Evolutionary conservation across 2,888 invertebrate species (phyloP).

Genomic region (Automeris io): DNA sequence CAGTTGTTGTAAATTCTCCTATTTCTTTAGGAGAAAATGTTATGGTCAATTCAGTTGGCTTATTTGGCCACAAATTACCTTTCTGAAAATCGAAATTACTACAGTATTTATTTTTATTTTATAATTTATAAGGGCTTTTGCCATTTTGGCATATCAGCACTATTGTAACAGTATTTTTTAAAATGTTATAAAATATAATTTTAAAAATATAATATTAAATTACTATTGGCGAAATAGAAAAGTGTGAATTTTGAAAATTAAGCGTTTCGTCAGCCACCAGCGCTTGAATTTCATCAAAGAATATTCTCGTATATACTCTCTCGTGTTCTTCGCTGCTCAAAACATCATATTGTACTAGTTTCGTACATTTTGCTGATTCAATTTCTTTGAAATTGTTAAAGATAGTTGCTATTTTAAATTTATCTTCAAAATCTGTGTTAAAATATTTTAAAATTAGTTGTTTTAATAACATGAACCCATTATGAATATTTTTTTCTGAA

Average conservation of each 20-base stretch:
- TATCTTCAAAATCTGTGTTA: conserved; percentile 58
- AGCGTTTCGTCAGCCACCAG: conserved; percentile 58
- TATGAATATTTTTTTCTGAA: too few species aligned
- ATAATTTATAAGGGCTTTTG: too few species aligned
- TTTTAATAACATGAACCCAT: too few species aligned
- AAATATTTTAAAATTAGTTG: not conserved
- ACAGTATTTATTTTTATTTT: not conserved
- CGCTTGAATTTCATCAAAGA: conserved; percentile 60
- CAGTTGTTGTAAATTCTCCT: conserved; percentile 62
- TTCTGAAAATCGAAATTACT: conserved; percentile 40
- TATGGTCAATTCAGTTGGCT: conserved; percentile 66
- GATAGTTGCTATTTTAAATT: conserved; percentile 52
- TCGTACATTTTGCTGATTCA: conserved; percentile 48
- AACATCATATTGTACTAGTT: conserved; percentile 58
- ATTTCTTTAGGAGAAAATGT: conserved; percentile 75
- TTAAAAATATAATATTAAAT: conserved; percentile 28
- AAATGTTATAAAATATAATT: not conserved
- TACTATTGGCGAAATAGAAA: conserved; percentile 74
- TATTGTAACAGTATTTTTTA: not conserved
- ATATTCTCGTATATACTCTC: conserved; percentile 62
- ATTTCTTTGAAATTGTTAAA: conserved; percentile 51
- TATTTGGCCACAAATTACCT: conserved; percentile 78
- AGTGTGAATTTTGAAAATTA: conserved; percentile 54
- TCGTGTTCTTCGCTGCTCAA: conserved; percentile 58
- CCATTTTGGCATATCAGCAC: too few species aligned